Conservation (phyloP, 2,888 invertebrate genomes). For the Drosophila subquinaria region DNA sequence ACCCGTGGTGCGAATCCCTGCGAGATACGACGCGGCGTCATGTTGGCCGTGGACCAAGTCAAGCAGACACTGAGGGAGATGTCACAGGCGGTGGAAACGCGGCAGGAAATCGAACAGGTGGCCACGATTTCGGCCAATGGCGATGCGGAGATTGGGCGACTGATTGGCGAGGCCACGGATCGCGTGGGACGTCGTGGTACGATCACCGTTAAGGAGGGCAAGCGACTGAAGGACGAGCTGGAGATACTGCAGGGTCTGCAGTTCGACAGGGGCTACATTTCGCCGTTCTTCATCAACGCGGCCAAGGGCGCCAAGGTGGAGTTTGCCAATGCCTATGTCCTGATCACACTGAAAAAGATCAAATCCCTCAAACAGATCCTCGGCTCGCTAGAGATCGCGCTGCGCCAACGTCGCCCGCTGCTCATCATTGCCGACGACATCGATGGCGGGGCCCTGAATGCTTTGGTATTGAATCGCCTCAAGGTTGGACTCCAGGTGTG, state of each 20-base stretch:
- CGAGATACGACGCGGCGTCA: conserved; percentile 97
- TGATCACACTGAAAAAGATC: conserved; percentile 99
- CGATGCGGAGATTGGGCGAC: conserved; percentile 94
- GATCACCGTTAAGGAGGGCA: conserved; percentile 99
- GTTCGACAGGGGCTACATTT: conserved; percentile 99
- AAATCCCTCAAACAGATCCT: conserved; percentile 98
- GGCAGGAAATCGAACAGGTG: conserved; percentile 99
- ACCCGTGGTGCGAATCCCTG: conserved; percentile 98
- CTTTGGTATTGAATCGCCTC: conserved; percentile 95
- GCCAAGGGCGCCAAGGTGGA: conserved; percentile 98
- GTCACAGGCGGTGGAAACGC: conserved; percentile 97
- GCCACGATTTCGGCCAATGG: conserved; percentile 99
- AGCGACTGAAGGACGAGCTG: conserved; percentile 97
- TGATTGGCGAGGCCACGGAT: conserved; percentile 99
- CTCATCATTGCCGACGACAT: conserved; percentile 98
- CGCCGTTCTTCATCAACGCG: conserved; percentile 99
- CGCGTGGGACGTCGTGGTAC: conserved; percentile 98
- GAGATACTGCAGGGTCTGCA: conserved; percentile 99
- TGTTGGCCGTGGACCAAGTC: conserved; percentile 97
- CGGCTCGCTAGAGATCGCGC: conserved; percentile 97
- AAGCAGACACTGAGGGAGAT: conserved; percentile 95
- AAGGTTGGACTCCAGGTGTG: conserved; percentile 97
- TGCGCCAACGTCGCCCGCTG: conserved; percentile 95
- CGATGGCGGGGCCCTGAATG: conserved; percentile 97
- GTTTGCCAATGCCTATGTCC: conserved; percentile 96